Conservation (phyloP, 2,888 invertebrate genomes). For the Archips crataeganus region DNA sequence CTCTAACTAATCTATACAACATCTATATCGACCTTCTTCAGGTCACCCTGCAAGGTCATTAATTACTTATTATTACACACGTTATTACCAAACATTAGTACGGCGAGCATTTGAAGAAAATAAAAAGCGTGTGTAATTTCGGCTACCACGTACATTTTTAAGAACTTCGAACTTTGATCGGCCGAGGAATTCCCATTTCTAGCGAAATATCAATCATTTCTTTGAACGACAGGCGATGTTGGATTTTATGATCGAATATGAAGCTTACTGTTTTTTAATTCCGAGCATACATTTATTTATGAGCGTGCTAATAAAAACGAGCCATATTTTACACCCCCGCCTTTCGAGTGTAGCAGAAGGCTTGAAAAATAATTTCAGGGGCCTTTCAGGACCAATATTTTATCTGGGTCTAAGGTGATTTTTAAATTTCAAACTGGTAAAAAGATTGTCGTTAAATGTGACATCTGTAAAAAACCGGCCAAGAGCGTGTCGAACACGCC, state of each 20-base stretch:
- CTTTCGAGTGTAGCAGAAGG: conserved; percentile 11
- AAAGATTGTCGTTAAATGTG: too few relatives aligned
- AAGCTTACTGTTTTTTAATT: conserved; percentile 26
- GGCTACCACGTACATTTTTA: neutral
- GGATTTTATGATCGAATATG: conserved; percentile 27
- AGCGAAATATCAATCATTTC: conserved; percentile 27
- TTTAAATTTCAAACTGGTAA: neutral
- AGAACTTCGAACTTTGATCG: neutral
- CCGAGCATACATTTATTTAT: conserved; percentile 16
- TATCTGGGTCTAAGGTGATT: neutral
- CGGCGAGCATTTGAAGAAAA: neutral
- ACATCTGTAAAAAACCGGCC: too few relatives aligned
- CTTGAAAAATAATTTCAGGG: neutral
- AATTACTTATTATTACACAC: too few relatives aligned
- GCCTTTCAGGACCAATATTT: neutral
- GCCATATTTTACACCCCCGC: conserved; percentile 32
- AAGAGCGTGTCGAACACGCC: too few relatives aligned
- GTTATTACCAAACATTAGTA: neutral
- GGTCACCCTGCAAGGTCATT: too few relatives aligned
- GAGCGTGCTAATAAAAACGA: conserved; percentile 51
- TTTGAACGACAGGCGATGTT: conserved; percentile 11
- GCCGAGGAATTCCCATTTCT: conserved; percentile 9
- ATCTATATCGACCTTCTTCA: too few relatives aligned
- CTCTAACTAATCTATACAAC: too few relatives aligned
- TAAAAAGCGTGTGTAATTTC: neutral